Evolutionary conservation across 2,113 vertebrate species (phyloP), one percentile per base, ranked within the genome.

Genomic region (Symphodus melops): DNA sequence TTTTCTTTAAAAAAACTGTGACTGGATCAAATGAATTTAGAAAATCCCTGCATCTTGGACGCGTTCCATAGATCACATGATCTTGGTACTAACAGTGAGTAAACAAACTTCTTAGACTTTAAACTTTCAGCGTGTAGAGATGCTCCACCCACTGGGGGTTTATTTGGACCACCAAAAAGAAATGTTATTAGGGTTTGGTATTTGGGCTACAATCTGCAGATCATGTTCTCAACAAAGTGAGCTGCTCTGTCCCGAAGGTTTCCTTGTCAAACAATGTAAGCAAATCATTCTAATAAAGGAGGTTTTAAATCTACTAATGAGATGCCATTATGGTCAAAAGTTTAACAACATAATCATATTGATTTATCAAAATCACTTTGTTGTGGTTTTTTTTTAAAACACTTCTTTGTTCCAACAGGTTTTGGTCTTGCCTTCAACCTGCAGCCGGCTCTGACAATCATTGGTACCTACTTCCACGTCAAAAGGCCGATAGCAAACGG

Each of bases 341-440:
- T 11, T 44, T 44, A 3, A 44, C 13, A 12, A 12, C 13, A 44
- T 12, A 16, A 44, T 44, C n/a, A 75, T 57, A 17, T 21, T 11
- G 10, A 25, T 12, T 20, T 52, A 33, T 28, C 6, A 16, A 52
- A 65, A 66, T 52, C 1, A 9, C 17, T 44, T 41, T 37, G 28
- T 53, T 20, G 53, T 21, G 8, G 0, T 33, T 41, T 33, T 20
- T 37, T 48, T 42, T 39, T n/a, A n/a, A 8, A 48, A 5, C 14
- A 17, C 46, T 48, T 51, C 23, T 12, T 57, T 85, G 20, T 53
- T 67, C 17, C 83, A 85, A 46, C 83, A 96, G 96, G 95, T 79
- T 89, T 94, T 1, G 95, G 94, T 52, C 94, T 96, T 12, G 93
- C 95, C 67, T 92, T 96, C 85, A 96, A 96, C 87, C 93, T 96